These are phyloP conservation scores for Thripadectes ignobilis DNA, from an alignment of 2,797 vertebrate species.

Conservation along the genomic window DNA sequence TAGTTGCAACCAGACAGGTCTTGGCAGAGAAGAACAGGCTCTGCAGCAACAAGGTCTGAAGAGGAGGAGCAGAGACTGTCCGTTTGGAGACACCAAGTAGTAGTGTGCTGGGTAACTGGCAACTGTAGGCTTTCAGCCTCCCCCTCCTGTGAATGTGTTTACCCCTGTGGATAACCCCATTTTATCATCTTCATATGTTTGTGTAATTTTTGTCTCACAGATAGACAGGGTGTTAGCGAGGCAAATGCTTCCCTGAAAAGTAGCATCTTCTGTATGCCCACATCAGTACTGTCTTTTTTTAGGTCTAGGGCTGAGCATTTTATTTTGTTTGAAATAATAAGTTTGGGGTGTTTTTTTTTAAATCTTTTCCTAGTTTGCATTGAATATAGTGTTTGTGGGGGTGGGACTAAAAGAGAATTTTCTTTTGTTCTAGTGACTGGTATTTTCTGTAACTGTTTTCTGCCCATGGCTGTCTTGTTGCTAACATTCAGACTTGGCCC, in stretches of 20 bases:
- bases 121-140: slow-evolving; percentile 46
- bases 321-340: slow-evolving; percentile 19
- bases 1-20: not conserved
- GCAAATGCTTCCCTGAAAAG: slow-evolving; percentile 52
- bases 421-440: not conserved
- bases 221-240: slow-evolving; percentile 65
- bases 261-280: slow-evolving; percentile 51
- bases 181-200: slow-evolving; percentile 54
- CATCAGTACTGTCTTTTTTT: slow-evolving; percentile 39
- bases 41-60: not conserved
- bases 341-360: not conserved
- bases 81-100: not conserved
- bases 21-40: not conserved
- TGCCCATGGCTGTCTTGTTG: not conserved
- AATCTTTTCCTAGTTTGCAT: not conserved
- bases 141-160: slow-evolving; percentile 43
- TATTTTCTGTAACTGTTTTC: slow-evolving; percentile 3
- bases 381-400: not conserved
- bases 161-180: slow-evolving; percentile 47
- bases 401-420: not conserved
- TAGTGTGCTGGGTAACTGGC: slow-evolving; percentile 4
- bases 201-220: slow-evolving; percentile 58
- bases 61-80: not conserved
- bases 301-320: slow-evolving; percentile 17
- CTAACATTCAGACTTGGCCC: not conserved